Evolutionary conservation across 1,140 invertebrate species (phyloP).

Genomic region (Leptinotarsa defecta): DNA sequence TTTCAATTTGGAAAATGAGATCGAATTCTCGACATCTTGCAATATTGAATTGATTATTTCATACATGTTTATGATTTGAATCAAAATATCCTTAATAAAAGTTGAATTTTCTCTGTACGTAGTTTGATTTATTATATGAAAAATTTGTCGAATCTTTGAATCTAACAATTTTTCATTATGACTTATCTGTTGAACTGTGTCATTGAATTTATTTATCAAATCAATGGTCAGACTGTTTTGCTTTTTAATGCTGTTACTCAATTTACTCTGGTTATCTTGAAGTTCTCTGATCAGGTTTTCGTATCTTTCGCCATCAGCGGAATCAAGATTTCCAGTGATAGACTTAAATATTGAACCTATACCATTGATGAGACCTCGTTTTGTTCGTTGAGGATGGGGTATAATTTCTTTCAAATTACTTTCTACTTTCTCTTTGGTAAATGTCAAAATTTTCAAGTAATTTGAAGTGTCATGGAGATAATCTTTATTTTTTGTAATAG

Average conservation of each 20-base stretch:
- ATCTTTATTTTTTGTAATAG: not conserved
- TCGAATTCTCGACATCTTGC: too few species aligned
- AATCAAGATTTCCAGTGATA: conserved; percentile 47
- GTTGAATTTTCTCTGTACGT: too few species aligned
- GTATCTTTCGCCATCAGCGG: conserved; percentile 42
- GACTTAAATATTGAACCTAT: conserved; percentile 45
- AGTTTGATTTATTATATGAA: too few species aligned
- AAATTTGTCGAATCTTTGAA: too few species aligned
- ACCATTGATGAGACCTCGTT: conserved; percentile 47
- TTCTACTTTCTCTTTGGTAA: conserved; percentile 28
- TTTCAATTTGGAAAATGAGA: too few species aligned
- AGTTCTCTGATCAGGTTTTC: conserved; percentile 37
- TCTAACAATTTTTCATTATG: too few species aligned
- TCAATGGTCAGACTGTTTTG: too few species aligned
- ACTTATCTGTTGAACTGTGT: too few species aligned
- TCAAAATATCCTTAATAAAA: not conserved
- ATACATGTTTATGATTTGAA: not conserved
- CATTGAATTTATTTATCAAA: too few species aligned
- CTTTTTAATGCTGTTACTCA: too few species aligned
- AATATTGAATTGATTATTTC: not conserved
- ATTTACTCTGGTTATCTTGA: too few species aligned
- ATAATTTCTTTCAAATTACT: conserved; percentile 40
- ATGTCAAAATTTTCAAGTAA: not conserved
- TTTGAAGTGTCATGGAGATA: not conserved
- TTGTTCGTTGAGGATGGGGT: conserved; percentile 38